These are phyloP conservation scores for Neodon shergylaensis DNA, from an alignment of 2,113 vertebrate genomes.

Conservation along the genomic window DNA sequence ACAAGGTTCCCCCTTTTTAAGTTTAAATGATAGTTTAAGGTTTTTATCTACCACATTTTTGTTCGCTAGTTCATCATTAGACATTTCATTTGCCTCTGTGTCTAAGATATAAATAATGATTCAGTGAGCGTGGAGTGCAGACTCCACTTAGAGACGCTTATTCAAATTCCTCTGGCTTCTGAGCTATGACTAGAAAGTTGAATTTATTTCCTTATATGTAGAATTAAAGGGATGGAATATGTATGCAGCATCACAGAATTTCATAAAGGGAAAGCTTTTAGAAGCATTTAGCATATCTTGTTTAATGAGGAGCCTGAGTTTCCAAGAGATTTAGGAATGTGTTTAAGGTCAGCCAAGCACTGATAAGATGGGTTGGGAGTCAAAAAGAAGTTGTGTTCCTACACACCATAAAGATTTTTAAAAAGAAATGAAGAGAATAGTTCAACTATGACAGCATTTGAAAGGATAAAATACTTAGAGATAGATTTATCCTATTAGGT, in stretches of 20 bases:
- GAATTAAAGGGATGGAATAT: not conserved
- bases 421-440: not conserved
- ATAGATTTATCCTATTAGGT: not conserved
- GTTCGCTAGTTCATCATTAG: not conserved
- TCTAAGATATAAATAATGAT: not conserved
- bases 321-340: constrained; percentile 9
- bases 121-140: not conserved
- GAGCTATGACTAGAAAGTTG: not conserved
- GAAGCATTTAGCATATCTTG: constrained; percentile 2
- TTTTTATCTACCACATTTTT: not conserved
- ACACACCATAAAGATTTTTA: not conserved
- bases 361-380: not conserved
- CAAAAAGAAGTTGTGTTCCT: not conserved
- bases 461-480: not conserved
- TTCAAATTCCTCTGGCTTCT: not conserved
- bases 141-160: not conserved
- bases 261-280: not conserved
- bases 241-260: not conserved
- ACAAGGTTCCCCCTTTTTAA: not conserved
- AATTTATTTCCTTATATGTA: constrained; percentile 18
- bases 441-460: no score
- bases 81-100: not conserved
- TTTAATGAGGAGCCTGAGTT: not conserved
- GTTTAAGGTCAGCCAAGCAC: not conserved
- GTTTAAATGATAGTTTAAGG: not conserved